Percentiles rank a stretch among this genome's conserved stretches.
Conservation (phyloP, 2,113 vertebrate genomes). For the Psittacara wagleri region DNA sequence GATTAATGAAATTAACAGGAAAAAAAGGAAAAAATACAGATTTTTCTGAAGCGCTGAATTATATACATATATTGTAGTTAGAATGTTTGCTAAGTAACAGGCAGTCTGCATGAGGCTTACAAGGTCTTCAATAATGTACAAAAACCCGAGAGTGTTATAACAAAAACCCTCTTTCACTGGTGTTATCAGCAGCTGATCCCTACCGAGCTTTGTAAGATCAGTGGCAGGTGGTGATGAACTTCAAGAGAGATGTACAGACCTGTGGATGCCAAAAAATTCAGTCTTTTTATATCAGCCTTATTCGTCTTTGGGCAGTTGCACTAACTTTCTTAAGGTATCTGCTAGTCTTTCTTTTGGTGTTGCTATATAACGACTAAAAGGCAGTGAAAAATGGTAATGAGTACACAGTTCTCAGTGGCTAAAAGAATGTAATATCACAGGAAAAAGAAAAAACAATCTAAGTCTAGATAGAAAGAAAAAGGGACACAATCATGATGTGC, state of each 20-base stretch:
- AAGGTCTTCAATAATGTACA: constrained; percentile 15
- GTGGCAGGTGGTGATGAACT: constrained; percentile 50
- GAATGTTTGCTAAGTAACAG: constrained; percentile 20
- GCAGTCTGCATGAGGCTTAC: neutral
- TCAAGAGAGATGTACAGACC: constrained; percentile 37
- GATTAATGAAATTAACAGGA: neutral
- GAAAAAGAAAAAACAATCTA: neutral
- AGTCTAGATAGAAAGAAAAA: neutral
- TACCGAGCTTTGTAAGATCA: constrained; percentile 36
- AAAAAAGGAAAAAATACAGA: neutral
- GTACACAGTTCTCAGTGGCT: neutral
- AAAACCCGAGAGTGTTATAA: neutral
- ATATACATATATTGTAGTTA: neutral
- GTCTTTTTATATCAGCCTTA: neutral
- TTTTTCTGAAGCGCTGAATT: neutral
- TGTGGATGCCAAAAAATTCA: neutral
- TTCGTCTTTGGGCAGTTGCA: neutral
- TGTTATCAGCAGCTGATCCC: constrained; percentile 48
- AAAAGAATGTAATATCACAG: neutral
- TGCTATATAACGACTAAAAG: neutral
- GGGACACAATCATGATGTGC: neutral
- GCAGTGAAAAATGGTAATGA: neutral
- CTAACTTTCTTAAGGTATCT: neutral
- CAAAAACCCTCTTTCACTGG: constrained; percentile 35
- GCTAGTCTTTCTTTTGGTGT: neutral